These are phyloP conservation scores for Sinotaia quadrata DNA, from an alignment of 2,888 invertebrate species.

Conservation along the genomic window DNA sequence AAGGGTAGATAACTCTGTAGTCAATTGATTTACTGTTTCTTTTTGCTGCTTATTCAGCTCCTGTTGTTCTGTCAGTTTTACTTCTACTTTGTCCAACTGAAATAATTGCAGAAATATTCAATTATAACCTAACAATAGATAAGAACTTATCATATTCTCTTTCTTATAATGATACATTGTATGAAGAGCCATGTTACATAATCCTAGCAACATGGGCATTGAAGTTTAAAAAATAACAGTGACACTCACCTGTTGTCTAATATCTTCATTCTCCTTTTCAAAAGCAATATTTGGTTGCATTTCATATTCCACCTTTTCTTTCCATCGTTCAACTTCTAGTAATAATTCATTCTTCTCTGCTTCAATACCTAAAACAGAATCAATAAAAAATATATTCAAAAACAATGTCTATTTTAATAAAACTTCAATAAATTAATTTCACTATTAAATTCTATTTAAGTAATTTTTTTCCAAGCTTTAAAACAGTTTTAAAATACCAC, in stretches of 20 bases:
- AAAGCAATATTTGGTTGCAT: conserved; percentile 48
- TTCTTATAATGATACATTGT: too few species aligned
- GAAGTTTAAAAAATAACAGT: background rate
- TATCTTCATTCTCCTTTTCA: conserved; percentile 51
- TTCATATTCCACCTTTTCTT: conserved; percentile 51
- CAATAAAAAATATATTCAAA: background rate
- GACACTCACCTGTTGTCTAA: conserved; percentile 42
- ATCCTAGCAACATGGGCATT: background rate
- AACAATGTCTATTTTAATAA: background rate
- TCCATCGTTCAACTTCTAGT: conserved; percentile 43
- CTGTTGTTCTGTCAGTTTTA: conserved; percentile 29
- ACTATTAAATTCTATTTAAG: too few species aligned
- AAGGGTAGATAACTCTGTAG: conserved; percentile 6
- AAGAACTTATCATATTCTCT: background rate
- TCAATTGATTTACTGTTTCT: conserved; percentile 44
- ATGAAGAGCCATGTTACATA: background rate
- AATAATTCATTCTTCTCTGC: conserved; percentile 44
- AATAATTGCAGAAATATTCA: background rate
- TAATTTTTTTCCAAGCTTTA: too few species aligned
- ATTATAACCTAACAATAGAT: background rate
- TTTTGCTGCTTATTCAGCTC: conserved; percentile 43
- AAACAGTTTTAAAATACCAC: too few species aligned
- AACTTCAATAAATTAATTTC: too few species aligned
- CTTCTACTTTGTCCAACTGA: conserved; percentile 29
- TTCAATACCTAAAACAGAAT: conserved; percentile 39